Conservation (phyloP, 2,797 vertebrate genomes). For the Chelon auratus region DNA sequence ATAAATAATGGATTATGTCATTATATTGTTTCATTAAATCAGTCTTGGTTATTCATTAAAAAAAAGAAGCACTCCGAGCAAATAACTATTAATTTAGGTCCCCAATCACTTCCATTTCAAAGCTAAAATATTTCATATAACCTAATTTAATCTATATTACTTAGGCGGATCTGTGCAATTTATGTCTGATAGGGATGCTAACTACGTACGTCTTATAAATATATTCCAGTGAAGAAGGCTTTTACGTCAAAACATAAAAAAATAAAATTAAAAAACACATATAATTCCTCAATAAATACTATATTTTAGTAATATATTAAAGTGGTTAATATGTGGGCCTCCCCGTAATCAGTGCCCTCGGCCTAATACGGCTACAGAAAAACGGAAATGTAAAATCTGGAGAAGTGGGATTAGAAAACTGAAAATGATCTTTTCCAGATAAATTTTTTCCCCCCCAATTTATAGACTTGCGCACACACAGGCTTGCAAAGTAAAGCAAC, state of each 20-base stretch:
- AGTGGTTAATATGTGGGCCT: constrained; percentile 31
- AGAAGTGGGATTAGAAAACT: constrained; percentile 33
- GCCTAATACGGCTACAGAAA: constrained; percentile 37
- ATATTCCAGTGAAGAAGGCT: constrained; percentile 2
- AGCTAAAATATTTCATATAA: constrained; percentile 43
- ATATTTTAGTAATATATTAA: constrained; percentile 18
- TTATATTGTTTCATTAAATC: constrained; percentile 15
- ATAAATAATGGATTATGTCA: constrained; percentile 14
- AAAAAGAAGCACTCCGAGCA: constrained; percentile 38
- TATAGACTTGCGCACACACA: constrained; percentile 17
- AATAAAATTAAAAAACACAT: not conserved
- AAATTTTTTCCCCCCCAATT: constrained; percentile 21
- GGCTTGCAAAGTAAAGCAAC: constrained; percentile 44
- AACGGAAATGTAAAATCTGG: constrained; percentile 41
- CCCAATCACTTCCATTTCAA: constrained; percentile 14
- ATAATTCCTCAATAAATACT: constrained; percentile 3
- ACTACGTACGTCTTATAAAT: constrained; percentile 48
- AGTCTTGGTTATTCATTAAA: constrained; percentile 1
- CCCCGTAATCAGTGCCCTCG: constrained; percentile 43
- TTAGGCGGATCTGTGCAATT: constrained; percentile 39
- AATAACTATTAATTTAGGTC: constrained; percentile 26
- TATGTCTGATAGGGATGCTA: constrained; percentile 44
- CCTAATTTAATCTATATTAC: constrained; percentile 41
- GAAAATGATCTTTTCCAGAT: constrained; percentile 43
- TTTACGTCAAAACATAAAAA: constrained; percentile 37